phyloP scores from a whole-genome alignment of 1,140 invertebrate genomes.

The Brachionus plicatilis region DNA sequence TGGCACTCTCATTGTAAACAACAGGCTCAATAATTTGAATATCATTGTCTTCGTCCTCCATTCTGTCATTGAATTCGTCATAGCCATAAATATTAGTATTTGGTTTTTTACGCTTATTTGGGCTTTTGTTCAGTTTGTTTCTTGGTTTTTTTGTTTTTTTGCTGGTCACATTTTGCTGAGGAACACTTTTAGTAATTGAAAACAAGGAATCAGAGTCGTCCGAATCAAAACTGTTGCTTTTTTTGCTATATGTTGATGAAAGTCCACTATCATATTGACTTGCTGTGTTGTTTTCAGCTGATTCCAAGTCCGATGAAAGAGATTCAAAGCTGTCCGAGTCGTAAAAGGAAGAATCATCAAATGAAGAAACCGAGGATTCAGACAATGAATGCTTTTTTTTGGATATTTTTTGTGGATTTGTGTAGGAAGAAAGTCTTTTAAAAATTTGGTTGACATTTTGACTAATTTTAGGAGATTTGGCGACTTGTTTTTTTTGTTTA shows the following conservation, averaged over 20 bases:
- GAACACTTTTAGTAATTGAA: conserved; percentile 33
- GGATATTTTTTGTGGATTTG: not conserved
- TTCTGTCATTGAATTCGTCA: conserved; percentile 45
- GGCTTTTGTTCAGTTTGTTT: not conserved
- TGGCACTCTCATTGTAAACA: conserved; percentile 46
- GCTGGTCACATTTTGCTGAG: not conserved
- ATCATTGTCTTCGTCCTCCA: conserved; percentile 44
- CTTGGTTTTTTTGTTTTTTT: conserved; percentile 5
- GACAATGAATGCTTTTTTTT: conserved; percentile 40
- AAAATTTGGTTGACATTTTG: conserved; percentile 34
- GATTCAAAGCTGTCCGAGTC: conserved; percentile 8
- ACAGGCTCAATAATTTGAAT: conserved; percentile 72
- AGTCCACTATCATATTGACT: conserved; percentile 19
- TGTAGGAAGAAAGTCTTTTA: conserved; percentile 9
- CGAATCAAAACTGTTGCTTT: not conserved
- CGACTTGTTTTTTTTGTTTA: conserved; percentile 70
- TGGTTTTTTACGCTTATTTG: conserved; percentile 12
- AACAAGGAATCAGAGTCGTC: conserved; percentile 34
- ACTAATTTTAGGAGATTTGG: conserved; percentile 57
- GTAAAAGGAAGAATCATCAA: not conserved
- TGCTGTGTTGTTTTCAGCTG: not conserved
- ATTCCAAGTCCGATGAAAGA: not conserved
- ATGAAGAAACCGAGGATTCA: not conserved
- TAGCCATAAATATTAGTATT: conserved; percentile 53
- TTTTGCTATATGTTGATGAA: not conserved